Evolutionary conservation across 2,113 vertebrate genomes (phyloP).

Genomic region (Oostethus manadensis): DNA sequence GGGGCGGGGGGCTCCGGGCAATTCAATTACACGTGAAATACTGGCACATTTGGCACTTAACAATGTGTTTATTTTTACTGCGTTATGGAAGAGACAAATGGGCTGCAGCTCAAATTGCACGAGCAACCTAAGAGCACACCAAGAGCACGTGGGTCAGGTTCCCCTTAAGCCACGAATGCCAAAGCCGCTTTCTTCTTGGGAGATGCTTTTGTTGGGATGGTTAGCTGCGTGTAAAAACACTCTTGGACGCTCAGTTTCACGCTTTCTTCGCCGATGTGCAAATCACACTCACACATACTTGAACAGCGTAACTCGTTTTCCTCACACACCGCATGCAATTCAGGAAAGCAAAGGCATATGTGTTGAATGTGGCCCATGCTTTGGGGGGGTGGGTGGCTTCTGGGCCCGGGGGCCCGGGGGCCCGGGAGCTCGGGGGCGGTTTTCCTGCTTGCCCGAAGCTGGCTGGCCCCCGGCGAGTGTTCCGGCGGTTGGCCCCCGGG

Average conservation of each 20-base stretch:
- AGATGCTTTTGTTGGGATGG: slow-evolving; percentile 40
- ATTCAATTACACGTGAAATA: slow-evolving; percentile 44
- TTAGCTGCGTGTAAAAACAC: slow-evolving; percentile 49
- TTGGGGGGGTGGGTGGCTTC: no score
- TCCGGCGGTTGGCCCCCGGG: no score
- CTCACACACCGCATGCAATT: slow-evolving; percentile 6
- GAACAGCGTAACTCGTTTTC: background rate
- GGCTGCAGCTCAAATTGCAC: slow-evolving; percentile 24
- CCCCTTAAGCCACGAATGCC: no score
- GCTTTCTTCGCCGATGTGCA: slow-evolving; percentile 21
- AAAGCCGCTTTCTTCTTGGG: slow-evolving; percentile 51
- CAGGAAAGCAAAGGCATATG: slow-evolving; percentile 35
- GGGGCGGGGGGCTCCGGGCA: slow-evolving; percentile 10
- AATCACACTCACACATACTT: background rate
- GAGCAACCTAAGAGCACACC: slow-evolving; percentile 5
- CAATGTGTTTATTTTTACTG: slow-evolving; percentile 20
- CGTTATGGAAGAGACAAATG: background rate
- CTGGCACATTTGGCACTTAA: slow-evolving; percentile 29
- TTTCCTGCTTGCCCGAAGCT: no score
- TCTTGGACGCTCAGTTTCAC: slow-evolving; percentile 36
- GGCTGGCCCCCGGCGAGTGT: no score
- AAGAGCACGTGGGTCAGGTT: no score
- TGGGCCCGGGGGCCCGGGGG: no score
- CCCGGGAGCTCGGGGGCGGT: no score
- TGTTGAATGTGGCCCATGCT: no score